Evolutionary conservation across 1,140 invertebrate genomes (phyloP), one percentile per base, ranked within the genome.

Genomic region (Ylistrum balloti): DNA sequence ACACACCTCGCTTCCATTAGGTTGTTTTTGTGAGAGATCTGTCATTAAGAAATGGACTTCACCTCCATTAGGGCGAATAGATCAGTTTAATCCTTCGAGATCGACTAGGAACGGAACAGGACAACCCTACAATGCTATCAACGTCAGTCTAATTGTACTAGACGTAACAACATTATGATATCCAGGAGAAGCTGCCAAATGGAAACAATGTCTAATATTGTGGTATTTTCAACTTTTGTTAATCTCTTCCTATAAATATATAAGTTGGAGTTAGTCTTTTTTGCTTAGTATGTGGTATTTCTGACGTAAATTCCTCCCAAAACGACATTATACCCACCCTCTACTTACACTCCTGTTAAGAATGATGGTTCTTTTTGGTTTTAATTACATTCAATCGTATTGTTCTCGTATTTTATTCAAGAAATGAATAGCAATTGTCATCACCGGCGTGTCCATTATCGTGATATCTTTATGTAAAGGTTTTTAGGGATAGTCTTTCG

Each of bases 371-470:
- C 17, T 74, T 28, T 28, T 28, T 1, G 28, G 3, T 22, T 74
- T 74, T 74, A 74, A 74, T 74, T 74, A 74, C 56, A 74, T 74
- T 74, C 56, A 74, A 74, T 74, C 56, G 22, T 74, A 74, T 74
- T 74, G 28, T 74, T 74, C 17, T 74, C 56, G 9, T 11, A 28
- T 74, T 74, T 28, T n/a, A 28, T 74, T 74, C 56, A 74, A 74
- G 11, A 28, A 28, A 17, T n/a, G n/a, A 17, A 28, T 74, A 9
- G 22, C n/a, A n/a, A 28, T 28, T 74, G 22, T 74, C 56, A 74
- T 28, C 22, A 11, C 56, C 22, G 22, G n/a, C 56, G 22, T 74
- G 56, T 74, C 56, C 56, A 74, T 74, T 74, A 74, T 74, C 56
- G 5, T 28, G n/a, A 74, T 28, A 9, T 74, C 56, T 74, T 74